Evolutionary conservation across 2,888 invertebrate genomes (phyloP).

Genomic region (Synergus gifuensis): DNA sequence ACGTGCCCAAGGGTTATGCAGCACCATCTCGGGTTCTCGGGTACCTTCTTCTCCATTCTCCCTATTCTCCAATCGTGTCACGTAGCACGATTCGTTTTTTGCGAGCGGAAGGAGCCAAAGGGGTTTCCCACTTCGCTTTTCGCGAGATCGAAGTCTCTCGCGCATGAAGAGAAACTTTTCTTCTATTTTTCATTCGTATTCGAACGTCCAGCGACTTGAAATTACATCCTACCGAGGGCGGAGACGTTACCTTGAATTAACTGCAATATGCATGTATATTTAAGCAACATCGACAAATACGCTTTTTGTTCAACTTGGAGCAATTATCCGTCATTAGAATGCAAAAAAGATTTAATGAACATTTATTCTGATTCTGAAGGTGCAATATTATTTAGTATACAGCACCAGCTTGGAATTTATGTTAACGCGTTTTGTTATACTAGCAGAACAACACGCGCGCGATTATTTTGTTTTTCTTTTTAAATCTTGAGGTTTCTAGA

Average conservation of each 20-base stretch:
- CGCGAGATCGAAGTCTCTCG: slow-evolving; percentile 42
- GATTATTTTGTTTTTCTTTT: too few species aligned
- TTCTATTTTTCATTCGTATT: slow-evolving; percentile 50
- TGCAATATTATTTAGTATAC: background rate
- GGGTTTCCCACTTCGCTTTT: slow-evolving; percentile 53
- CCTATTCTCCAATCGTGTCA: slow-evolving; percentile 53
- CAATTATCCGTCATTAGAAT: background rate
- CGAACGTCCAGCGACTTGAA: slow-evolving; percentile 53
- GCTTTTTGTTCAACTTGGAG: background rate
- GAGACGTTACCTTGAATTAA: slow-evolving; percentile 47
- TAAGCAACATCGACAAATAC: background rate
- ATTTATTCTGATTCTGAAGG: background rate
- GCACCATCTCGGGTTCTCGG: background rate
- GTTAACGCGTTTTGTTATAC: background rate
- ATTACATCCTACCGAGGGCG: slow-evolving; percentile 51
- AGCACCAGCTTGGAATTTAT: background rate
- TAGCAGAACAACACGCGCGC: too few species aligned
- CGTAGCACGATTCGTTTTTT: slow-evolving; percentile 56
- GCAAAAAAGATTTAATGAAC: background rate
- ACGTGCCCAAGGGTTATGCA: slow-evolving; percentile 18
- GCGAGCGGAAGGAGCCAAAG: slow-evolving; percentile 56
- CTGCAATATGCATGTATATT: slow-evolving; percentile 44
- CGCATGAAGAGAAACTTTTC: slow-evolving; percentile 13
- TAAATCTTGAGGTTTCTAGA: too few species aligned
- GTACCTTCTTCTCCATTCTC: slow-evolving; percentile 25